Conservation (phyloP, 2,797 vertebrate species). For the Arnoldichthys spilopterus region DNA sequence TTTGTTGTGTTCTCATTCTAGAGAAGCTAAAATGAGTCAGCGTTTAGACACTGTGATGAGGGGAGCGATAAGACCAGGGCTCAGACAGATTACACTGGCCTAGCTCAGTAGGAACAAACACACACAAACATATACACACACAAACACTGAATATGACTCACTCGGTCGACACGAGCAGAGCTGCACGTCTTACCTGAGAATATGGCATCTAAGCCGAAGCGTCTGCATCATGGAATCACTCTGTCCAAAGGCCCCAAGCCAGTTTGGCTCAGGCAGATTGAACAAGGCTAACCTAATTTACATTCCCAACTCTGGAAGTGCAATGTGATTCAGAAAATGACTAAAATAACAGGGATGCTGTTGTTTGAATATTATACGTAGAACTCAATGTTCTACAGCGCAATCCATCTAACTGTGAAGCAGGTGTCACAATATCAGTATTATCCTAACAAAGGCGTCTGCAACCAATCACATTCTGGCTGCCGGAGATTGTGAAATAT, state of each 20-base stretch:
- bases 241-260: too few relatives aligned
- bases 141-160: conserved; percentile 43
- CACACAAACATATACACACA: conserved; percentile 17
- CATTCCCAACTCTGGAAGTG: background rate
- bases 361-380: background rate
- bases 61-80: conserved; percentile 28
- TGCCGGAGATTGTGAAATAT: conserved; percentile 8
- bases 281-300: background rate
- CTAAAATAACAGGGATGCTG: background rate
- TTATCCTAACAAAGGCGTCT: conserved; percentile 28
- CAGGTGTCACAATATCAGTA: conserved; percentile 8
- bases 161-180: background rate
- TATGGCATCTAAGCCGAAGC: conserved; percentile 27
- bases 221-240: conserved; percentile 28
- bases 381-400: background rate
- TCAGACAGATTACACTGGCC: conserved; percentile 54
- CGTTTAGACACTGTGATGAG: conserved; percentile 18
- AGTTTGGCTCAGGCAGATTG: background rate
- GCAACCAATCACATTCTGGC: conserved; percentile 14
- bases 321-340: background rate
- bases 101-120: conserved; percentile 27
- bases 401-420: background rate
- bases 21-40: conserved; percentile 26
- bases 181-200: conserved; percentile 53
- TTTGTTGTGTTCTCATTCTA: conserved; percentile 21